These are phyloP conservation scores for Monochamus alternatus DNA, from an alignment of 2,888 invertebrate genomes.

Conservation along the genomic window DNA sequence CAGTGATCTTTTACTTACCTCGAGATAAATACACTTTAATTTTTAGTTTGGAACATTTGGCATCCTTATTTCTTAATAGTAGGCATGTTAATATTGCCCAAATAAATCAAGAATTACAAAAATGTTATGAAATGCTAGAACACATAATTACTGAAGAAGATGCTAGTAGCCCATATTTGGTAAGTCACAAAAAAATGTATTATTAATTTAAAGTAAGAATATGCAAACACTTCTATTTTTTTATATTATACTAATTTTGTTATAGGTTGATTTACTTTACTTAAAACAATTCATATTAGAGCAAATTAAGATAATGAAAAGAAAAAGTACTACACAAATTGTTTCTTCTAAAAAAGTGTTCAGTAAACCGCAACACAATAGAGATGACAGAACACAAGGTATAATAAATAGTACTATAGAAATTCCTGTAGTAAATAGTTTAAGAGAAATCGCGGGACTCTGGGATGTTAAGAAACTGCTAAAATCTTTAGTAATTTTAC, in stretches of 20 bases:
- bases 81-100: slow-evolving; percentile 24
- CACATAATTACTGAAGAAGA: slow-evolving; percentile 37
- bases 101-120: slow-evolving; percentile 35
- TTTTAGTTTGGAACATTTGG: slow-evolving; percentile 44
- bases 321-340: slow-evolving; percentile 14
- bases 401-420: slow-evolving; percentile 52
- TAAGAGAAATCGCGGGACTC: slow-evolving; percentile 72
- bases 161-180: slow-evolving; percentile 35
- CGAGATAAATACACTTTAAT: too few species aligned
- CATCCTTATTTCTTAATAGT: slow-evolving; percentile 31
- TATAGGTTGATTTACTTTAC: slow-evolving; percentile 43
- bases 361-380: slow-evolving; percentile 1
- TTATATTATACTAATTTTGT: neutral
- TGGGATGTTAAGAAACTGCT: slow-evolving; percentile 71
- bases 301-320: slow-evolving; percentile 32
- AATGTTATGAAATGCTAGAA: slow-evolving; percentile 39
- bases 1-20: neutral
- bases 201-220: neutral
- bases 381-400: neutral
- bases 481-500: slow-evolving; percentile 72
- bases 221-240: too few species aligned
- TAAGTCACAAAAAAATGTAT: slow-evolving; percentile 8
- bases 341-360: slow-evolving; percentile 3
- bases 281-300: slow-evolving; percentile 33
- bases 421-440: slow-evolving; percentile 62